Evolutionary conservation across 2,113 vertebrate genomes (phyloP).

Genomic region (Colinus virginianus): DNA sequence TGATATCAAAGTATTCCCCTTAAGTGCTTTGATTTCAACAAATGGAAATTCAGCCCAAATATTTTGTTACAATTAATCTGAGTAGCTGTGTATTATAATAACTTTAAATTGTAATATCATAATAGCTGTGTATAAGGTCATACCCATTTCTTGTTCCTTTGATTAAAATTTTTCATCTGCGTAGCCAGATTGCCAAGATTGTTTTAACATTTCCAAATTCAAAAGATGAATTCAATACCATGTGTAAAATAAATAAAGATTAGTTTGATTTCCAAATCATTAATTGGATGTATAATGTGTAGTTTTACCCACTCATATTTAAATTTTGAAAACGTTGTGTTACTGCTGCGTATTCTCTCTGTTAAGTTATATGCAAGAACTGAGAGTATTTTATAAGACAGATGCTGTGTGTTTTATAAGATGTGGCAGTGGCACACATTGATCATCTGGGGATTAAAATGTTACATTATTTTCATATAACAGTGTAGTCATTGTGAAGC

Average conservation of each 20-base stretch:
- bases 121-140: conserved; percentile 30
- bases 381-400: neutral
- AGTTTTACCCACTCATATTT: neutral
- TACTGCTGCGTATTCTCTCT: neutral
- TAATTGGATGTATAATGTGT: neutral
- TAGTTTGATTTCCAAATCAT: neutral
- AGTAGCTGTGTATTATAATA: neutral
- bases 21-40: conserved; percentile 9
- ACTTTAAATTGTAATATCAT: neutral
- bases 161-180: conserved; percentile 26
- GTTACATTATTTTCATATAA: neutral
- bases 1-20: neutral
- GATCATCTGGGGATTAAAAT: neutral
- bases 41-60: neutral
- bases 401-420: neutral
- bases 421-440: neutral
- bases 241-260: neutral
- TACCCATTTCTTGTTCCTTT: conserved; percentile 6
- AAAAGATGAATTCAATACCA: conserved; percentile 1
- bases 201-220: conserved; percentile 37
- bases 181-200: neutral
- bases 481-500: neutral
- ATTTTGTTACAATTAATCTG: neutral
- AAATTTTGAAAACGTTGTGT: neutral
- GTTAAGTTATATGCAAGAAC: neutral